A percentile compares a stretch with the other conserved stretches of the same genome.
Conservation (phyloP, 2,113 vertebrate species). For the Dermatemys mawii region DNA sequence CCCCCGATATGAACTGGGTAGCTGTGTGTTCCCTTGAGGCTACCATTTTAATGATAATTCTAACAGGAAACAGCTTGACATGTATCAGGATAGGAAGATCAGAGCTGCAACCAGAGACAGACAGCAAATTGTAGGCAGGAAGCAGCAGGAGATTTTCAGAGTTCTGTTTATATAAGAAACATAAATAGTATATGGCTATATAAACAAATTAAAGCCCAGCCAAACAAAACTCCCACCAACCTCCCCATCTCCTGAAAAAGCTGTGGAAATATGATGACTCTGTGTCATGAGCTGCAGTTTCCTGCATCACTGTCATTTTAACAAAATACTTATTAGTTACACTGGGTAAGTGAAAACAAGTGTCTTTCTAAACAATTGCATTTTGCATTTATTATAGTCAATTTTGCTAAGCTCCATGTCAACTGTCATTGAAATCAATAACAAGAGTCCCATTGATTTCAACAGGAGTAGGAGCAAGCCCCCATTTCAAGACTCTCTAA, state of each 20-base stretch:
- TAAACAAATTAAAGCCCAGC: constrained; percentile 32
- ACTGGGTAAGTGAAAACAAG: background rate
- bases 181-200: background rate
- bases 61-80: background rate
- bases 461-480: background rate
- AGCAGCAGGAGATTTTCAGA: constrained; percentile 36
- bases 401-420: background rate
- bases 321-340: background rate
- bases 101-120: constrained; percentile 26
- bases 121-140: constrained; percentile 27
- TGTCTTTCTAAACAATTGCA: constrained; percentile 20
- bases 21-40: background rate
- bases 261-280: background rate
- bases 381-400: constrained; percentile 20
- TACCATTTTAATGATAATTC: constrained; percentile 41
- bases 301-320: background rate
- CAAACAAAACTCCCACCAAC: background rate
- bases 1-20: background rate
- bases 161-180: constrained; percentile 1
- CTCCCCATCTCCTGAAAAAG: background rate
- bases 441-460: background rate
- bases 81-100: background rate
- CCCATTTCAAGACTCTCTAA: background rate
- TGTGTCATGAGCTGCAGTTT: background rate
- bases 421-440: background rate